These are phyloP conservation scores for Strix occidentalis DNA, from an alignment of 2,797 vertebrate species.

Conservation along the genomic window DNA sequence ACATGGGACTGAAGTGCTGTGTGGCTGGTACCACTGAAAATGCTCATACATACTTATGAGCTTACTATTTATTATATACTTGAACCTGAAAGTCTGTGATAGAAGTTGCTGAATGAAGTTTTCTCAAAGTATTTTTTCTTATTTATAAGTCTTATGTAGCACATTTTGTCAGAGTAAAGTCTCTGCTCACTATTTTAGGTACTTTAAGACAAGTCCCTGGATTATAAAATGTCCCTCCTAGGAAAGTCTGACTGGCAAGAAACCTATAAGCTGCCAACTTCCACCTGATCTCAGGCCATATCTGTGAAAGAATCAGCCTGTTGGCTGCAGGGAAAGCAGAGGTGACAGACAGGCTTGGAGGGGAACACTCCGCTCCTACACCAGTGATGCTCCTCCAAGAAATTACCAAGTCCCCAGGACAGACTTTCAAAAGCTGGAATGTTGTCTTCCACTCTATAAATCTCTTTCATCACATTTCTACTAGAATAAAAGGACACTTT, in stretches of 20 bases:
- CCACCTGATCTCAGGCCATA: not conserved
- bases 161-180: not conserved
- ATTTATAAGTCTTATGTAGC: not conserved
- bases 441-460: not conserved
- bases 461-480: not conserved
- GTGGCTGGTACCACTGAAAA: not conserved
- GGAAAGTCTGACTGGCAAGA: not conserved
- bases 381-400: not conserved
- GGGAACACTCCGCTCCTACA: not conserved
- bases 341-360: not conserved
- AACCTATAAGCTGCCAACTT: fast-evolving
- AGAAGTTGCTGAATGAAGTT: not conserved
- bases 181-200: not conserved
- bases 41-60: not conserved
- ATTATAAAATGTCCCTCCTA: not conserved
- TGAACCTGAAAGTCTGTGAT: not conserved
- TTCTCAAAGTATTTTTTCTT: not conserved
- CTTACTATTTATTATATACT: not conserved
- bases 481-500: not conserved
- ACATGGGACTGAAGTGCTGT: not conserved
- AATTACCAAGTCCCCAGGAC: not conserved
- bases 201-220: not conserved
- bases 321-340: not conserved
- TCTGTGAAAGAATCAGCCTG: not conserved
- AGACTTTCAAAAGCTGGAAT: not conserved